phyloP scores from a whole-genome alignment of 2,113 vertebrate genomes.

The Cebus imitator region DNA sequence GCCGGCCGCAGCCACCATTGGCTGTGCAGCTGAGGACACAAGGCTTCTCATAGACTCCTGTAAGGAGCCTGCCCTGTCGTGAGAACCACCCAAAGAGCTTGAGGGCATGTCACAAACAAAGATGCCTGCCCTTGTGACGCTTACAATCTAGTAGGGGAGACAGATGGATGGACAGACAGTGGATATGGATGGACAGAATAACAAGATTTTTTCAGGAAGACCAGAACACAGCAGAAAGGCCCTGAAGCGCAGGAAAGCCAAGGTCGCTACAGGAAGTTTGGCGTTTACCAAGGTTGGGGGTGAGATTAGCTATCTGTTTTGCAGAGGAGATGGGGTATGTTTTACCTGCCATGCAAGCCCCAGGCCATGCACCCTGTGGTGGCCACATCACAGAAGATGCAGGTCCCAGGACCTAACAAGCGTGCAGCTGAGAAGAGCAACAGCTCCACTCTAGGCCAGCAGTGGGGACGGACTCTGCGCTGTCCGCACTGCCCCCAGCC shows the following conservation, averaged over 20 bases:
- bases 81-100: fast-evolving
- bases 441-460: neutral
- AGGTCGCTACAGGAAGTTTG: neutral
- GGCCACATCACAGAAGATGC: neutral
- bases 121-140: too few relatives aligned
- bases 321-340: neutral
- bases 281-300: neutral
- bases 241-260: too few relatives aligned
- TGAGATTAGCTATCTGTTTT: neutral
- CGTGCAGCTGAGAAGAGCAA: neutral
- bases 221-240: neutral
- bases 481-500: neutral
- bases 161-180: neutral
- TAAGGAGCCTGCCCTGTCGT: fast-evolving
- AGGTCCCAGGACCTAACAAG: neutral
- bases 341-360: neutral
- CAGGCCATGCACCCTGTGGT: neutral
- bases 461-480: neutral
- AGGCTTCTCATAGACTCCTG: neutral
- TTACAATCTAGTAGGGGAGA: neutral
- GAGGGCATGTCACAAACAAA: too few relatives aligned
- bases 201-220: neutral
- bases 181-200: neutral
- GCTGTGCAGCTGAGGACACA: fast-evolving
- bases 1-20: fast-evolving